phyloP scores from a whole-genome alignment of 1,140 invertebrate genomes.

The Rhagoletis pomonella region DNA sequence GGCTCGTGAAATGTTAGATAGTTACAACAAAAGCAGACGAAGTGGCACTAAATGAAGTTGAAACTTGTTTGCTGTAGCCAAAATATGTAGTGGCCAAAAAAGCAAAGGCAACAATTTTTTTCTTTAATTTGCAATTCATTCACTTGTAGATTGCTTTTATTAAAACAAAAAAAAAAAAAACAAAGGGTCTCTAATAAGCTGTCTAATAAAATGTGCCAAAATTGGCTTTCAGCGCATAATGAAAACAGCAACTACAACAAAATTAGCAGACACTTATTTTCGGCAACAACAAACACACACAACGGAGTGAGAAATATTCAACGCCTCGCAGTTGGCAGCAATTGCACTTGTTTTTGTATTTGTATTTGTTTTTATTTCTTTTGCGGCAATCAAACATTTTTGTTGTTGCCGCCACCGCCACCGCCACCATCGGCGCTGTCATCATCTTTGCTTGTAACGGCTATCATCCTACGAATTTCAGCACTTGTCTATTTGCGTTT shows the following conservation, averaged over 20 bases:
- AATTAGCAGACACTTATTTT: no score
- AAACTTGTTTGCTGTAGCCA: background rate
- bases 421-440: no score
- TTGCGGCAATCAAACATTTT: background rate
- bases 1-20: no score
- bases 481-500: constrained; percentile 26
- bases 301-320: no score
- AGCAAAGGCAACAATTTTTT: no score
- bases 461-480: constrained; percentile 32
- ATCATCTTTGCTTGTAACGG: background rate
- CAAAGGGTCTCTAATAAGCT: background rate
- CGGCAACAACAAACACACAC: no score
- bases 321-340: background rate
- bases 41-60: background rate
- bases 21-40: background rate
- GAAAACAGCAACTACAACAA: background rate
- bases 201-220: background rate
- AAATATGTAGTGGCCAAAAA: background rate
- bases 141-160: no score
- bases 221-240: background rate
- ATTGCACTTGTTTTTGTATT: background rate
- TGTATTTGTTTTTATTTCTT: background rate
- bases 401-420: background rate
- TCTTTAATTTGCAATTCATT: no score
- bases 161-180: no score